These are phyloP conservation scores for Cydia amplana DNA, from an alignment of 1,140 invertebrate genomes.

Conservation along the genomic window DNA sequence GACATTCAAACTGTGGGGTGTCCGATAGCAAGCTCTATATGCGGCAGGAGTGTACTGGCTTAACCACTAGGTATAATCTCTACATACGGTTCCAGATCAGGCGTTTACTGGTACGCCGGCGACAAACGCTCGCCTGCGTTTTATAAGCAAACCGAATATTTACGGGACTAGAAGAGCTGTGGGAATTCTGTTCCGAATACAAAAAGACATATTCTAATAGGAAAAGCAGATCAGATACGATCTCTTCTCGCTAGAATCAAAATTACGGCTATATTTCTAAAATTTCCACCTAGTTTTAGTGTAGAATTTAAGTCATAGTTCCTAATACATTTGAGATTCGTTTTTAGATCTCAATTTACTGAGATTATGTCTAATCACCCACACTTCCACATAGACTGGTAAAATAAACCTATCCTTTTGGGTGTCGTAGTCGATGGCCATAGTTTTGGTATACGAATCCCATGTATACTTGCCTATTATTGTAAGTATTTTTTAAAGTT, in stretches of 20 bases:
- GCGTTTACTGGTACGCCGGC: not conserved
- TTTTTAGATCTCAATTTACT: not conserved
- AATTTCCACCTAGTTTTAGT: conserved; percentile 3
- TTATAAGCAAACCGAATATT: not conserved
- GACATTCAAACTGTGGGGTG: too few relatives aligned
- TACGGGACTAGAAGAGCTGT: conserved; percentile 1
- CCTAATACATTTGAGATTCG: not conserved
- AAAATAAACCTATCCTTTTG: too few relatives aligned
- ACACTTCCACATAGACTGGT: too few relatives aligned
- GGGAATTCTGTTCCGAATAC: not conserved
- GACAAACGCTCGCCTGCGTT: not conserved
- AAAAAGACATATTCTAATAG: not conserved
- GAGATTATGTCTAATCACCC: not conserved
- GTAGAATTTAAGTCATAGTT: not conserved
- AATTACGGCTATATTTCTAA: not conserved
- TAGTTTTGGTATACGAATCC: too few relatives aligned
- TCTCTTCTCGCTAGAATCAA: not conserved
- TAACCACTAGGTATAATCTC: not conserved
- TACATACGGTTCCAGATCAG: not conserved
- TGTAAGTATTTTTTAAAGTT: too few relatives aligned
- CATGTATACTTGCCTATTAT: too few relatives aligned
- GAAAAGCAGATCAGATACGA: not conserved
- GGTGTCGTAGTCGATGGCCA: too few relatives aligned
- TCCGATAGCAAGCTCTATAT: too few relatives aligned
- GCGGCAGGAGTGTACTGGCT: too few relatives aligned